A percentile compares a stretch with the other conserved stretches of the same genome.
Conservation (phyloP, 2,797 vertebrate genomes). For the Thunnus albacares region DNA sequence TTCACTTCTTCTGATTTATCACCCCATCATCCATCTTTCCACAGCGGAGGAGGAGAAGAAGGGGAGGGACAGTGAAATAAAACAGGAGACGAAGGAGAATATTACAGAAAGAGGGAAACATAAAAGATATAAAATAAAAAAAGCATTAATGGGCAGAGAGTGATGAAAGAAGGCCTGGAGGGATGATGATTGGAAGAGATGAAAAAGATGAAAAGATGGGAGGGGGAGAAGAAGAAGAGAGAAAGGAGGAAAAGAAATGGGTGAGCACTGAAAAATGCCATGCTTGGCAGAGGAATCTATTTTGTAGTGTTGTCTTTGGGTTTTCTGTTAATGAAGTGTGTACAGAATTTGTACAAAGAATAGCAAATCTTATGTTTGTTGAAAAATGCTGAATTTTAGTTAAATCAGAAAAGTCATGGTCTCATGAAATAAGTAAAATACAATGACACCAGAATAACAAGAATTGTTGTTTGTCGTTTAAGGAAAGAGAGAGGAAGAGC, state of each 20-base stretch:
- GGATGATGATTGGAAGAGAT: neutral
- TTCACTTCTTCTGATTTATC: constrained; percentile 75
- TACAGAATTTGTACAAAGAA: neutral
- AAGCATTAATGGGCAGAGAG: neutral
- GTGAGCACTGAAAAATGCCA: too few species aligned
- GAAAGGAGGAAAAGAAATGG: neutral
- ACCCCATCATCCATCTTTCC: constrained; percentile 59
- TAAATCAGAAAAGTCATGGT: neutral
- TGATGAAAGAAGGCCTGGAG: neutral
- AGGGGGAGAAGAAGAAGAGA: neutral
- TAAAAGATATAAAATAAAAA: neutral
- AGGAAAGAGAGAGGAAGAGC: neutral
- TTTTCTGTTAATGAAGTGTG: neutral
- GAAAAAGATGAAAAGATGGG: neutral
- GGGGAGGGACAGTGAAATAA: constrained; percentile 20
- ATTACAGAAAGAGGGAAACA: neutral
- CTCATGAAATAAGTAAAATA: neutral
- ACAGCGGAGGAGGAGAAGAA: constrained; percentile 31
- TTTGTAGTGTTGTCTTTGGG: neutral
- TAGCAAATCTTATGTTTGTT: neutral
- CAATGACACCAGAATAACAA: neutral
- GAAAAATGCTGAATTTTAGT: neutral
- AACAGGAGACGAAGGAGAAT: constrained; percentile 1
- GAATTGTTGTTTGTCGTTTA: neutral
- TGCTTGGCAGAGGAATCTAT: too few species aligned